Base-by-base conservation (phyloP, 2,797 vertebrate species). In the Notolepis coatsorum region DNA sequence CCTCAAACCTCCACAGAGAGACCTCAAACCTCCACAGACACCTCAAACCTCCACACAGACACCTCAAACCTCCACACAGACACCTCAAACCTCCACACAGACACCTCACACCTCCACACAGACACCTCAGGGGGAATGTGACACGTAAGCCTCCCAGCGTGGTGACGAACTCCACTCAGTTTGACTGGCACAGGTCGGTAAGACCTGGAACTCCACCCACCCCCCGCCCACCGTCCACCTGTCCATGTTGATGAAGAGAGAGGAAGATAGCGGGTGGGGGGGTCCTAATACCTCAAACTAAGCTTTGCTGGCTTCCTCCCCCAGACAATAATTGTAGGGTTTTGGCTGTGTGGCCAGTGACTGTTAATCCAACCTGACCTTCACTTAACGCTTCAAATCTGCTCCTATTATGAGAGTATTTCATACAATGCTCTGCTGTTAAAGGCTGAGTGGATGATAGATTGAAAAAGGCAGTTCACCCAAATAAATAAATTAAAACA, bases 101-200 rank as follows among this genome's bases (percentile, higher is more conserved):
- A 61, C 70, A 61, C n/a, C 45, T 75, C 23, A 39, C 8, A n/a
- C 45, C 66, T 73, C 71, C 50, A 12, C 66, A 46, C 50, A 79
- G 59, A 77, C 46, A 57, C 77, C 80, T 82, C 21, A 1, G 48
- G 50, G 55, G 76, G 84, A 73, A 86, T 71, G 63, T 60, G 69
- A 76, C 72, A 75, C 51, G 3, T 79, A 71, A 78, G 65, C 71
- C 72, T 15, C 71, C 72, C n/a, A 25, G 24, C 77, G 81, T 3
- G 2, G 63, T 73, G 85, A 83, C 78, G n/a, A 82, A 67, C 68
- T 54, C 43, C 72, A 56, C 74, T 88, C 68, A 71, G 71, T 80
- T 49, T 68, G 61, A 79, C 61, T 57, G 58, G 64, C 71, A 46
- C 50, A 35, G 61, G 53, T 63, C 50, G 63, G 70, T 53, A 58